Evolutionary conservation across 2,797 vertebrate genomes (phyloP).

Genomic region (Gephyroberyx darwinii): DNA sequence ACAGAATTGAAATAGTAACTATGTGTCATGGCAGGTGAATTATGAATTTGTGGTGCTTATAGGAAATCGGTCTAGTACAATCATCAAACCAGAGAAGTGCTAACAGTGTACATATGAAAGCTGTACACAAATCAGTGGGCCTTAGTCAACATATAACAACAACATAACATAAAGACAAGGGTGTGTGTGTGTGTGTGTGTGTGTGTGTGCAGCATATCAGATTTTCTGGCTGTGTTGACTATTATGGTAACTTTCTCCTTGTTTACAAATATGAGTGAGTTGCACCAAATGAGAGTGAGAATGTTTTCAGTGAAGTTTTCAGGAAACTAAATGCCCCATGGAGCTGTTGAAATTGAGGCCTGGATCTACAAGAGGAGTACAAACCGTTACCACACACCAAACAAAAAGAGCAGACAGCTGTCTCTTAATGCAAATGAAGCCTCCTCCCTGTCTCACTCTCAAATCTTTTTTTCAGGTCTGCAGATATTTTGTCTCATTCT

Average conservation of each 20-base stretch:
- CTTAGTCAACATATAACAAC: background rate
- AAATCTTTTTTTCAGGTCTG: background rate
- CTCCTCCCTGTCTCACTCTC: background rate
- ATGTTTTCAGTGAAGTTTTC: background rate
- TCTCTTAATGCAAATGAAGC: too few relatives aligned
- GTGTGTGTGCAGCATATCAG: background rate
- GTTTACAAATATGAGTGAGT: background rate
- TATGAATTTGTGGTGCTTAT: background rate
- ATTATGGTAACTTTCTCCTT: background rate
- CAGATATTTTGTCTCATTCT: background rate
- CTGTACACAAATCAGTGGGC: background rate
- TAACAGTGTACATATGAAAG: background rate
- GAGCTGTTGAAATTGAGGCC: conserved; percentile 4
- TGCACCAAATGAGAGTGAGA: background rate
- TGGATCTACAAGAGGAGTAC: background rate
- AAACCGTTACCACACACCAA: background rate
- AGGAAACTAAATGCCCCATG: background rate
- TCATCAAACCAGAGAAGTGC: background rate
- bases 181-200: background rate
- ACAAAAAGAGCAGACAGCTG: background rate
- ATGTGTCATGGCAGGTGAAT: background rate
- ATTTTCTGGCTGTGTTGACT: background rate
- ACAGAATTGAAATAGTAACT: background rate
- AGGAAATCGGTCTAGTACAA: background rate
- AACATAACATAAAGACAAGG: background rate